Conservation (phyloP, 2,888 invertebrate species). For the Heteromurus nitidus region DNA sequence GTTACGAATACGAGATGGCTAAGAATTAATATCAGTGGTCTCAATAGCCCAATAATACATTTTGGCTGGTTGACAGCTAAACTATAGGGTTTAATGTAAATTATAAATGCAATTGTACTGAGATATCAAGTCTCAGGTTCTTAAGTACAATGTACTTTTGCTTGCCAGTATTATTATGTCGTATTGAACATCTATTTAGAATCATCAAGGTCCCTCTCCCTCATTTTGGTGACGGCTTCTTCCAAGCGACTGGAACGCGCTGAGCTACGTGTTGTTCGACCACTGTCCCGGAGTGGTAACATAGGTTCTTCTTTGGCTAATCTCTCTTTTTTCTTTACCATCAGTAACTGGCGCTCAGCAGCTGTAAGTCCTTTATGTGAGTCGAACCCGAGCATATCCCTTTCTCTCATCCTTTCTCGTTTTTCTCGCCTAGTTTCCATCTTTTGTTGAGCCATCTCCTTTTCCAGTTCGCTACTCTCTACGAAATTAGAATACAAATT, state of each 20-base stretch:
- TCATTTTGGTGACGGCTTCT: conserved; percentile 72
- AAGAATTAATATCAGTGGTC: conserved; percentile 16
- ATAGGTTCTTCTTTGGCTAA: conserved; percentile 73
- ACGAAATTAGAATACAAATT: not conserved
- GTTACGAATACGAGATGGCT: not conserved
- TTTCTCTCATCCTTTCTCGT: conserved; percentile 67
- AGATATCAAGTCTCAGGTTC: conserved; percentile 32
- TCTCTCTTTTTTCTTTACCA: conserved; percentile 74
- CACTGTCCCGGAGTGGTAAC: conserved; percentile 49
- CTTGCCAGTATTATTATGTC: not conserved
- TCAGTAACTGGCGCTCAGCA: conserved; percentile 74
- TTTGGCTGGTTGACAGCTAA: not conserved
- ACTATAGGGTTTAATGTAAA: not conserved
- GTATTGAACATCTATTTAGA: conserved; percentile 14
- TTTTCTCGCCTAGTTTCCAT: conserved; percentile 73
- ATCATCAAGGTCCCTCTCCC: conserved; percentile 57
- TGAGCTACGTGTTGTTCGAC: conserved; percentile 70
- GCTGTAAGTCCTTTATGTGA: conserved; percentile 73
- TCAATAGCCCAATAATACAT: not conserved
- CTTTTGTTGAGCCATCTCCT: conserved; percentile 73
- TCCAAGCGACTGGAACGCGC: conserved; percentile 69
- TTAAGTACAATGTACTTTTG: conserved; percentile 39
- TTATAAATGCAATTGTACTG: conserved; percentile 49
- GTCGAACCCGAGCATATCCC: conserved; percentile 59
- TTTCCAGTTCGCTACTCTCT: conserved; percentile 73